Percentiles rank a stretch among this genome's conserved stretches.
phyloP scores from a whole-genome alignment of 2,113 vertebrate genomes.

The Camelus bactrianus region DNA sequence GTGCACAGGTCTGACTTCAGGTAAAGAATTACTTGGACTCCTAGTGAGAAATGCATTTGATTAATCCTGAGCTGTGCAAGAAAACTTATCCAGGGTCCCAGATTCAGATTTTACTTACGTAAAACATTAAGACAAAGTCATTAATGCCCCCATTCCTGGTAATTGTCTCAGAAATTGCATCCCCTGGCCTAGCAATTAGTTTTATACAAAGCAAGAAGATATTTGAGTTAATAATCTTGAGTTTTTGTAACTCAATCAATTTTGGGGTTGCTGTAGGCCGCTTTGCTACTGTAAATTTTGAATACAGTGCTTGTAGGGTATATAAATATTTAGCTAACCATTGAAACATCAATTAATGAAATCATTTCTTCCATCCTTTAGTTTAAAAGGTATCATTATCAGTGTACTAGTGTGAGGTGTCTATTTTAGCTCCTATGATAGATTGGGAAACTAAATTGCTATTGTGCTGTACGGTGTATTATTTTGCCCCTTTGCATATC shows the following conservation, averaged over 20 bases:
- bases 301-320: slow-evolving; percentile 49
- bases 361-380: slow-evolving; percentile 68
- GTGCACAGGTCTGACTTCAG: neutral
- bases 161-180: slow-evolving; percentile 75
- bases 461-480: neutral
- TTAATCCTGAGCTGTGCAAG: slow-evolving; percentile 49
- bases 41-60: neutral
- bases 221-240: slow-evolving; percentile 78
- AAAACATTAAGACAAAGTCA: slow-evolving; percentile 67
- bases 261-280: slow-evolving; percentile 77
- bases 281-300: slow-evolving; percentile 76
- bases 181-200: slow-evolving; percentile 57
- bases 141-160: slow-evolving; percentile 67
- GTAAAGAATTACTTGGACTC: slow-evolving; percentile 52
- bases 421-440: slow-evolving; percentile 64
- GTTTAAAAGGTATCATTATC: slow-evolving; percentile 66
- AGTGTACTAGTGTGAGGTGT: slow-evolving; percentile 25
- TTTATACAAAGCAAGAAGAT: slow-evolving; percentile 71
- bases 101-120: slow-evolving; percentile 72
- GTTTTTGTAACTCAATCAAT: slow-evolving; percentile 81
- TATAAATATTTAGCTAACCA: slow-evolving; percentile 74
- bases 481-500: neutral
- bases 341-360: slow-evolving; percentile 74
- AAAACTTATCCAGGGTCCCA: slow-evolving; percentile 5
- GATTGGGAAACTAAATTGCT: neutral